phyloP scores from a whole-genome alignment of 1,140 invertebrate genomes.

The Lethrus apterus region DNA sequence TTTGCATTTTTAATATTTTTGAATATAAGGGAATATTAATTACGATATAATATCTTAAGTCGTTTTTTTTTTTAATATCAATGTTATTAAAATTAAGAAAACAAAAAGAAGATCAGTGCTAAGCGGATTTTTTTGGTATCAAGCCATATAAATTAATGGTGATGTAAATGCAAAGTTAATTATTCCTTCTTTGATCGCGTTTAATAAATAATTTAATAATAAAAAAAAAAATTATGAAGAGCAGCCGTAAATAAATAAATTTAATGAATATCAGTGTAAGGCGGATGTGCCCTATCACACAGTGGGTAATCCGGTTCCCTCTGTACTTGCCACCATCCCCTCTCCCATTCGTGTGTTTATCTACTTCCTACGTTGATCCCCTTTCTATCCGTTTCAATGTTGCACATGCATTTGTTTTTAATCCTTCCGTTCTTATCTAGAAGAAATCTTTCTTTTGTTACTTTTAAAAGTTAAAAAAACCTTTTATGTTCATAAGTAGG shows the following conservation, averaged over 20 bases:
- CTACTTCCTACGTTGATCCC: constrained; percentile 25
- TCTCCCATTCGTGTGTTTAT: constrained; percentile 17
- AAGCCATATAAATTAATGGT: constrained; percentile 34
- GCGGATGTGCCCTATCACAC: constrained; percentile 26
- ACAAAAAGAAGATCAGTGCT: constrained; percentile 28
- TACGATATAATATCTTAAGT: no score
- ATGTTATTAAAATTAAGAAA: no score
- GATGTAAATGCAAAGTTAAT: constrained; percentile 30
- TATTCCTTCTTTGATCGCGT: constrained; percentile 17
- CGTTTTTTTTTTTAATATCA: no score
- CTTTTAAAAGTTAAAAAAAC: no score
- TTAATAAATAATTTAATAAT: constrained; percentile 16
- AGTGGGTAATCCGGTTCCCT: constrained; percentile 23
- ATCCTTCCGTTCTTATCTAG: constrained; percentile 20
- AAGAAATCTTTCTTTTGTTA: constrained; percentile 7
- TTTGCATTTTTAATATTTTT: no score
- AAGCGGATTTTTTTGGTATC: constrained; percentile 32
- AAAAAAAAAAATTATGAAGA: constrained; percentile 11
- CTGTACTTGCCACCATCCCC: constrained; percentile 12
- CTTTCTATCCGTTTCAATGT: constrained; percentile 22
- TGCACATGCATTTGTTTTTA: constrained; percentile 24
- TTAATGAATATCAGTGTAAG: constrained; percentile 24
- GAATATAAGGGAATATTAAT: no score
- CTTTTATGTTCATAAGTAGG: no score
- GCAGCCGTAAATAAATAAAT: constrained; percentile 12